A percentile compares a stretch with the other conserved stretches of the same genome.
Evolutionary conservation across 2,888 invertebrate genomes (phyloP).

Genomic region (Cyclophora punctaria): DNA sequence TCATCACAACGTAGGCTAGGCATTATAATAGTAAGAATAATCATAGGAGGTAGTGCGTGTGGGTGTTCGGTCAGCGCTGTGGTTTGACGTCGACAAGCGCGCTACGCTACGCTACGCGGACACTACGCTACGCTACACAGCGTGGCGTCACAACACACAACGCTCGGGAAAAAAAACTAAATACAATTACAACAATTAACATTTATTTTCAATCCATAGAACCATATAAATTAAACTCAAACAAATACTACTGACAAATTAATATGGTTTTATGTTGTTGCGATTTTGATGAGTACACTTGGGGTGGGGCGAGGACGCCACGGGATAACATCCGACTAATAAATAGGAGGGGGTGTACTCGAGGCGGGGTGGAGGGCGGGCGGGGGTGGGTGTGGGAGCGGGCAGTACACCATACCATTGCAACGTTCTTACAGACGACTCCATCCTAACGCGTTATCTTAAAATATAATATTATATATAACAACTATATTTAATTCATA

Average conservation of each 20-base stretch:
- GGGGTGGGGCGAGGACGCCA: constrained; percentile 3
- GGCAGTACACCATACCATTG: constrained; percentile 21
- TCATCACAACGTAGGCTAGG: constrained; percentile 27
- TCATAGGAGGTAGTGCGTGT: too few relatives aligned
- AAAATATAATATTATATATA: constrained; percentile 29
- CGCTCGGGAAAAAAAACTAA: constrained; percentile 44
- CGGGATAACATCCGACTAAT: constrained; percentile 19
- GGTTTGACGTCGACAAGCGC: constrained; percentile 8
- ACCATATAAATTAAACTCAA: constrained; percentile 70
- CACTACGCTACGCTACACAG: too few relatives aligned
- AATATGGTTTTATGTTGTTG: constrained; percentile 64
- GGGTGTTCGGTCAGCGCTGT: not conserved
- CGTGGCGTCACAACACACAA: too few relatives aligned
- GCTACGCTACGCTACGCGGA: constrained; percentile 6
- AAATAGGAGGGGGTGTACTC: constrained; percentile 27
- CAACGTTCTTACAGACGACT: constrained; percentile 42
- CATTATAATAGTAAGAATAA: too few relatives aligned
- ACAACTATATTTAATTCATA: not conserved
- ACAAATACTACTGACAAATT: constrained; percentile 62
- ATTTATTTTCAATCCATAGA: constrained; percentile 73
- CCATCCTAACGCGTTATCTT: constrained; percentile 46
- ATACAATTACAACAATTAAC: constrained; percentile 69
- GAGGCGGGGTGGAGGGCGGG: constrained; percentile 11
- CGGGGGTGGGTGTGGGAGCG: constrained; percentile 72
- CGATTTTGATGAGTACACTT: constrained; percentile 20